Percentiles rank a stretch among this genome's conserved stretches.
Conservation (phyloP, 2,797 vertebrate genomes). For the Mormyrops boulengeri region DNA sequence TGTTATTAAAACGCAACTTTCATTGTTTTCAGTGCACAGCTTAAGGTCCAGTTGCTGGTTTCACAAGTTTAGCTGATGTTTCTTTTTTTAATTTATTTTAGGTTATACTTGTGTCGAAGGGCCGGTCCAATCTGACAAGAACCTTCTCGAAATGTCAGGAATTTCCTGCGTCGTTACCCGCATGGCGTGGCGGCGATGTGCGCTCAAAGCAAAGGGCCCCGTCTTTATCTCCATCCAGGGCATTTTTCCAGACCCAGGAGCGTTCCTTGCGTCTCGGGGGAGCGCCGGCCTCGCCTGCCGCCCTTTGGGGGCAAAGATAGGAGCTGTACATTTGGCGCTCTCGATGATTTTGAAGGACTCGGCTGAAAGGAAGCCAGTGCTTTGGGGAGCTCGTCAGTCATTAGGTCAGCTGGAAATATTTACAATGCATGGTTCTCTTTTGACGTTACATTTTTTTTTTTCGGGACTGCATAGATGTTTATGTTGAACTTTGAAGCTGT, state of each 20-base stretch:
- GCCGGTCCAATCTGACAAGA: conserved; percentile 35
- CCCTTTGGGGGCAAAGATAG: conserved; percentile 28
- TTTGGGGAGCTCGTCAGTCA: conserved; percentile 11
- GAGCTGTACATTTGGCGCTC: conserved; percentile 19
- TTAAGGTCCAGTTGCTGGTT: neutral
- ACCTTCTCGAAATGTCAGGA: conserved; percentile 29
- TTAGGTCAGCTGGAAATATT: conserved; percentile 15
- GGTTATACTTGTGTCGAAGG: neutral
- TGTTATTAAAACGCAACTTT: neutral
- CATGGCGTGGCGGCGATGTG: conserved; percentile 31
- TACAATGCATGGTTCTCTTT: neutral
- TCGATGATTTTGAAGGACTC: conserved; percentile 21
- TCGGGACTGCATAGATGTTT: neutral
- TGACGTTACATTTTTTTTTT: neutral
- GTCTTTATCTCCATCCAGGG: conserved; percentile 22
- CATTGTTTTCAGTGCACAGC: neutral
- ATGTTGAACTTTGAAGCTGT: neutral
- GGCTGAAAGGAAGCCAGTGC: conserved; percentile 18
- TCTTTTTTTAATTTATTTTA: neutral
- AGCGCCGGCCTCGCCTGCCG: conserved; percentile 13
- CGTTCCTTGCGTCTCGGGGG: conserved; percentile 26
- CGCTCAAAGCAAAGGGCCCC: conserved; percentile 32
- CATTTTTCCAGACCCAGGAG: conserved; percentile 44
- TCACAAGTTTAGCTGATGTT: neutral
- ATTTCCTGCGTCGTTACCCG: conserved; percentile 37